These are phyloP conservation scores for Pipa parva DNA, from an alignment of 2,113 vertebrate species.

Conservation along the genomic window DNA sequence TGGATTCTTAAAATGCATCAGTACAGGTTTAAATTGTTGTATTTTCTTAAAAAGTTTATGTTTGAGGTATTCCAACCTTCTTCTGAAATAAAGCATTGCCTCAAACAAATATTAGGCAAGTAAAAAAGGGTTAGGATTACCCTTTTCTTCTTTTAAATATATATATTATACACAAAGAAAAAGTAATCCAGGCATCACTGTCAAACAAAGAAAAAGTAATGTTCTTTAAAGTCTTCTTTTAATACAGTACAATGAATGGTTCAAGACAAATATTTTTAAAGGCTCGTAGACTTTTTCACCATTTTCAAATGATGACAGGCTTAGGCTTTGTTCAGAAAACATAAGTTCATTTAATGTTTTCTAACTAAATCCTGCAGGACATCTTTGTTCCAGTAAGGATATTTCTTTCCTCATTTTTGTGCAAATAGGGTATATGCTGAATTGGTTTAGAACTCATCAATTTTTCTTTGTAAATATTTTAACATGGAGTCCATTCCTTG, in stretches of 20 bases:
- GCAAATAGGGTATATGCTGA: conserved; percentile 1
- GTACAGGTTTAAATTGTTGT: conserved; percentile 7
- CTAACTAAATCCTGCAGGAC: background rate
- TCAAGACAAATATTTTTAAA: conserved; percentile 34
- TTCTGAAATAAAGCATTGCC: conserved; percentile 43
- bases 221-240: conserved; percentile 48
- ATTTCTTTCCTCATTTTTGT: background rate
- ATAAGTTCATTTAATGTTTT: background rate
- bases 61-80: conserved; percentile 62
- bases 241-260: conserved; percentile 64
- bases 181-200: conserved; percentile 61
- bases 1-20: conserved; percentile 42
- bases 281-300: background rate
- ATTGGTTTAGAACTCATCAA: conserved; percentile 77
- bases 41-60: conserved; percentile 45
- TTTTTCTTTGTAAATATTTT: conserved; percentile 86
- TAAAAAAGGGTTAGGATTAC: conserved; percentile 56
- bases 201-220: conserved; percentile 58
- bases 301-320: conserved; percentile 7
- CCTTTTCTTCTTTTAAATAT: conserved; percentile 55
- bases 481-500: conserved; percentile 95
- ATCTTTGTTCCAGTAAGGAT: no score
- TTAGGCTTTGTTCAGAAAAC: conserved; percentile 12
- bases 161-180: conserved; percentile 50
- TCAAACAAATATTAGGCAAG: conserved; percentile 46